A percentile compares a stretch with the other conserved stretches of the same genome.
Evolutionary conservation across 2,888 invertebrate genomes (phyloP).

Genomic region (Acleris cristana): DNA sequence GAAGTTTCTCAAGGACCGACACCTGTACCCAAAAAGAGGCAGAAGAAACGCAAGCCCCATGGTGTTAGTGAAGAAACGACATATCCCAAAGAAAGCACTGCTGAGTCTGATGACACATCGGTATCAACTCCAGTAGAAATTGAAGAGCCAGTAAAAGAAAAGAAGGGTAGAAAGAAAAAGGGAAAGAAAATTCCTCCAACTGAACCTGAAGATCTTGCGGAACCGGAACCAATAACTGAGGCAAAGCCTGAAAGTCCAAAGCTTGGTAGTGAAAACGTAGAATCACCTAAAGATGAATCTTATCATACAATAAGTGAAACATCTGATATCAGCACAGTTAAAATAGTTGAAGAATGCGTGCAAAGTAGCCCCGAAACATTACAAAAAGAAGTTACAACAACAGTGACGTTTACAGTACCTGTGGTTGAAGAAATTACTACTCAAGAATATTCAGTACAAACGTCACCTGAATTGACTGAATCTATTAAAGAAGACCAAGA

Average conservation of each 20-base stretch:
- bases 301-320: slow-evolving; percentile 84
- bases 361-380: slow-evolving; percentile 77
- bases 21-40: slow-evolving; percentile 79
- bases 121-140: slow-evolving; percentile 59
- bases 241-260: slow-evolving; percentile 70
- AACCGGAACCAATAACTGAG: slow-evolving; percentile 49
- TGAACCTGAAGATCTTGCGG: slow-evolving; percentile 52
- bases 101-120: slow-evolving; percentile 70
- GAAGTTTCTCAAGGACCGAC: slow-evolving; percentile 75
- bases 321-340: slow-evolving; percentile 84
- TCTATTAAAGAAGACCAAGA: slow-evolving; percentile 63
- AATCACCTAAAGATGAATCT: slow-evolving; percentile 84
- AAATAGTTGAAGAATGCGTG: slow-evolving; percentile 86
- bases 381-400: slow-evolving; percentile 77
- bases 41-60: slow-evolving; percentile 69
- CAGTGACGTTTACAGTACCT: slow-evolving; percentile 83
- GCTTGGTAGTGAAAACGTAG: slow-evolving; percentile 74
- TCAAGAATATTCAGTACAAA: slow-evolving; percentile 83
- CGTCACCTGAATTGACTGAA: slow-evolving; percentile 80
- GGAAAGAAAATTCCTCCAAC: slow-evolving; percentile 74
- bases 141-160: slow-evolving; percentile 51
- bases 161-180: slow-evolving; percentile 76
- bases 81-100: slow-evolving; percentile 68
- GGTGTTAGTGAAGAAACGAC: slow-evolving; percentile 70
- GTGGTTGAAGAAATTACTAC: slow-evolving; percentile 84